Evolutionary conservation across 1,140 invertebrate genomes (phyloP), one percentile per base, ranked within the genome.

Genomic region (Drosophila ananassae): DNA sequence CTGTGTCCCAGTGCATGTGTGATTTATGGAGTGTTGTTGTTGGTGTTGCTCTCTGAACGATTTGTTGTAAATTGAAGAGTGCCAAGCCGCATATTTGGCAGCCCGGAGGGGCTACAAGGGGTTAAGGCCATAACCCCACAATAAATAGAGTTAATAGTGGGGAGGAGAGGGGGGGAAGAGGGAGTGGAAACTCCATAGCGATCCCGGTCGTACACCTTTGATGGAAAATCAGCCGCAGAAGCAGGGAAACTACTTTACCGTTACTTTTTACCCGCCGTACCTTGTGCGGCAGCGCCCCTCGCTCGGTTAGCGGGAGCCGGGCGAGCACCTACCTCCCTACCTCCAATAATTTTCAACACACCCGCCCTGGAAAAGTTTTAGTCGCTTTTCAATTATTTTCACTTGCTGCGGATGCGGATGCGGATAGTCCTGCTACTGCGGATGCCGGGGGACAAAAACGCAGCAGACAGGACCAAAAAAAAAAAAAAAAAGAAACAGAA

Each of bases 21-120:
- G 79, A 87, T 87, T 83, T 87, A 87, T 87, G 76, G 64, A 34
- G 22, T 46, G 54, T 51, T 71, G 32, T 17, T 69, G 67, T 28
- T 28, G 17, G 47, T 68, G 63, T 10, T 69, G 61, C 32, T 51
- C 30, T 51, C 60, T 61, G 56, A 78, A 74, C 79, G 79, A 85
- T 85, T 85, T 87, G 83, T 79, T 87, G 83, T 77, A 89, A 89
- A 89, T 87, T 87, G 75, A 82, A 87, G 83, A 87, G 82, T 89
- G 83, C 79, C 82, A 87, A 87, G 89, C 82, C 82, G 83, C 82
- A 87, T 50, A 85, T 87, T 89, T 82, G 72, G 73, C 79, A 68
- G 74, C 64, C 76, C 56, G 37, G 51, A 47, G 25, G 72, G 60
- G 34, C 32, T n/a, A 13, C 1, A 2, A 13, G 1, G 24, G 32